Evolutionary conservation across 1,140 invertebrate species (phyloP).

Genomic region (Achatina immaculata): DNA sequence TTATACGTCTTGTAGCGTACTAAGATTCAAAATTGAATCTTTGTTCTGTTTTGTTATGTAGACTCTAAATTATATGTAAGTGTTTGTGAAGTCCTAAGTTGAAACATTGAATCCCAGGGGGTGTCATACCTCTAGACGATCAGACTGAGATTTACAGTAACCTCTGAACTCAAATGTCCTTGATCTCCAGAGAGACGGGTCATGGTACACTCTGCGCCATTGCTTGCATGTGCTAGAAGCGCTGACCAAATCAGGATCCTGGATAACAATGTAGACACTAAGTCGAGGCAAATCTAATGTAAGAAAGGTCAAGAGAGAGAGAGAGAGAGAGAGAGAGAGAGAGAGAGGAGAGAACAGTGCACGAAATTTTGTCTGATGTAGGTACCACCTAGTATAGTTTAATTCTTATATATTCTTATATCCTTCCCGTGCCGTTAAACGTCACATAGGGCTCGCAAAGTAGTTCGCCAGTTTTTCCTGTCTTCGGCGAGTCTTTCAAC

Average conservation of each 20-base stretch:
- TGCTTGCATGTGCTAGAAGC: constrained; percentile 1
- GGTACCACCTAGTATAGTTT: too few relatives aligned
- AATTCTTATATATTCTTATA: too few relatives aligned
- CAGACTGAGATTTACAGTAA: not conserved
- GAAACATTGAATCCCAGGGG: too few relatives aligned
- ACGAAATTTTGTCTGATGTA: too few relatives aligned
- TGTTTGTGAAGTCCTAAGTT: not conserved
- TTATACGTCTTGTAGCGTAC: not conserved
- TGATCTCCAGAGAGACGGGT: not conserved
- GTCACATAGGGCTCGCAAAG: too few relatives aligned
- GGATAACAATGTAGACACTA: not conserved
- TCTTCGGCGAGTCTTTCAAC: too few relatives aligned
- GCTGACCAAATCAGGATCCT: not conserved
- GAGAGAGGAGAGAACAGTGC: too few relatives aligned
- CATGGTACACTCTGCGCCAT: not conserved
- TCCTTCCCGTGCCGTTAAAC: too few relatives aligned
- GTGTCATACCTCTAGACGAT: not conserved
- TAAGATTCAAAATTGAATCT: not conserved
- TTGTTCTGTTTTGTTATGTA: not conserved
- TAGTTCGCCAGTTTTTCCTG: too few relatives aligned
- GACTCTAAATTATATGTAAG: not conserved
- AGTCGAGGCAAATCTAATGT: not conserved
- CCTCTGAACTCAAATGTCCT: not conserved
- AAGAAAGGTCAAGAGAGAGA: constrained; percentile 1
- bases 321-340: too few relatives aligned